Percentiles rank a stretch among this genome's conserved stretches.
These are phyloP conservation scores for Protosalanx chinensis DNA, from an alignment of 2,797 vertebrate species.

Conservation along the genomic window DNA sequence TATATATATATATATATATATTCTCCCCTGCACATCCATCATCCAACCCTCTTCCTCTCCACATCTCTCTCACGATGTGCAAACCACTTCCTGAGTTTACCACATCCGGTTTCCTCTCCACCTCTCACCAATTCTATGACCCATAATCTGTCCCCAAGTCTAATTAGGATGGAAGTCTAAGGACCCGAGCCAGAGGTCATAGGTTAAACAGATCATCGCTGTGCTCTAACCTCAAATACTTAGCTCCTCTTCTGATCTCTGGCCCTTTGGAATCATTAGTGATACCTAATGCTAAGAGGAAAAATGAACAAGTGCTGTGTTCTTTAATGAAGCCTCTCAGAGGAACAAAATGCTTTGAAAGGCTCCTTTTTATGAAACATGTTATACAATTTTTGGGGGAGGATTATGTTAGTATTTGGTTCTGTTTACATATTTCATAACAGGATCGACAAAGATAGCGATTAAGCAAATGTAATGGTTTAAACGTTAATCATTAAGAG, in stretches of 20 bases:
- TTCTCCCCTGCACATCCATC: background rate
- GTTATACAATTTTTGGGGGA: no score
- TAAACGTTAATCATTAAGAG: constrained; percentile 36
- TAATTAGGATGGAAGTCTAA: background rate
- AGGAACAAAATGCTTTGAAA: no score
- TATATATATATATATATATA: background rate
- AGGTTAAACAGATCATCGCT: background rate
- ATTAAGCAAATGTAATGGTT: constrained; percentile 12
- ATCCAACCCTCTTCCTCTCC: constrained; percentile 13
- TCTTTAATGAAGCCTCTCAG: no score
- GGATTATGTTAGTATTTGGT: no score
- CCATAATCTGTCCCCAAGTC: background rate
- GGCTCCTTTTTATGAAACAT: no score
- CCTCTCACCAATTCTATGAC: background rate
- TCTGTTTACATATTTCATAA: no score
- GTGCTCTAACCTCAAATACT: background rate
- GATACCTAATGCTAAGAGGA: no score
- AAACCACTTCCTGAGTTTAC: background rate
- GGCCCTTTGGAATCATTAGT: no score
- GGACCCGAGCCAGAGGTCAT: background rate
- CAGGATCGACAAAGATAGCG: no score
- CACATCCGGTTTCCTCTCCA: background rate
- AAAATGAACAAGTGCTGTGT: no score
- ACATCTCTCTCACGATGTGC: constrained; percentile 2
- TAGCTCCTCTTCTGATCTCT: background rate